Base-by-base conservation (phyloP, 2,797 vertebrate species). In the Tachyglossus aculeatus region DNA sequence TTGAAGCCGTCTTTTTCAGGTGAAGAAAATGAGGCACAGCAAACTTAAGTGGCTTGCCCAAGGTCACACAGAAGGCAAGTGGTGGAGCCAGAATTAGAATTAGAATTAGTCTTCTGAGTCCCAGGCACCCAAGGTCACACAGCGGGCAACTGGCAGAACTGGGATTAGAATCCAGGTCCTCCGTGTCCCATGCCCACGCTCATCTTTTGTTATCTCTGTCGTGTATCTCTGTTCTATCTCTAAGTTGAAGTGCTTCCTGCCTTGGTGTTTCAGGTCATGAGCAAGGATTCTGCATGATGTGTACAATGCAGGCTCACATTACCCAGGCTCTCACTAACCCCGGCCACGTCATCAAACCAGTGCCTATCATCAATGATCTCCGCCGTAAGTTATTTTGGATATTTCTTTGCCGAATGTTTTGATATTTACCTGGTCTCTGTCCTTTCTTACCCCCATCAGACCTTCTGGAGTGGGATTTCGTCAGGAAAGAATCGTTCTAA, bases 211-310 rank as follows among this genome's bases (percentile, higher is more conserved):
- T n/a, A n/a, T n/a, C n/a, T n/a, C n/a, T n/a, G n/a, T n/a, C n/a
- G n/a, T n/a, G n/a, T n/a, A n/a, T n/a, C n/a, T n/a, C n/a, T n/a
- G n/a, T n/a, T 47, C 0, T 51, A 47, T 74, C 53, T 52, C 48
- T 72, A 9, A 68, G 41, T 7, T 55, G 50, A 13, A 44, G 29
- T 50, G 9, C 24, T 74, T 15, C 74, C 5, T 70, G 81, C 14
- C 74, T 36, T 84, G 61, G 0, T 67, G 55, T 45, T 81, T 39
- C 71, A 99, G 98, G 98, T 94, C 94, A 95, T 0, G 95, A 95
- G 45, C 93, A 96, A 64, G 96, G 95, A 2, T 99, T 99, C 85
- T 99, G 98, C 88, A 99, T 99, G 97, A 97, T 99, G 98, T 99
- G 98, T 65, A 97, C 94, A 1, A 97, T 99, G 98, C 96, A 99